Percentiles rank a stretch among this genome's conserved stretches.
phyloP scores from a whole-genome alignment of 1,140 invertebrate species.

The Phocides pigmalion region DNA sequence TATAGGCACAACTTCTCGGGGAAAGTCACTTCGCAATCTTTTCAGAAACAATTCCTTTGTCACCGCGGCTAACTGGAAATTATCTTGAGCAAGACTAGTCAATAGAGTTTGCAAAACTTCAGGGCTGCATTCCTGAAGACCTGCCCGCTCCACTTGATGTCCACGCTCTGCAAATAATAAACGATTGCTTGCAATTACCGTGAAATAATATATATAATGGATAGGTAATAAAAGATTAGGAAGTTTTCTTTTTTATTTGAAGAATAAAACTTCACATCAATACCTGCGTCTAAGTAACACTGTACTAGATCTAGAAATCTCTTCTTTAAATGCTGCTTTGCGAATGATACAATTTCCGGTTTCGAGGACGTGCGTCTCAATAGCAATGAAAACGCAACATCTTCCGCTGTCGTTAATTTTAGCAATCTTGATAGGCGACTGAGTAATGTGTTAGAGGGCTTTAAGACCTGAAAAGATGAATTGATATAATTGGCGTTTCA shows the following conservation, averaged over 20 bases:
- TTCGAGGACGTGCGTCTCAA: slow-evolving; percentile 91
- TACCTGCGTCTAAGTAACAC: slow-evolving; percentile 90
- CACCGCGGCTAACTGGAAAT: slow-evolving; percentile 87
- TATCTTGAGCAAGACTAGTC: slow-evolving; percentile 83
- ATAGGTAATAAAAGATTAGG: too few relatives aligned
- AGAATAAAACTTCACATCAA: too few relatives aligned
- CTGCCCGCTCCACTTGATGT: slow-evolving; percentile 88
- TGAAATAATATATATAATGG: too few relatives aligned
- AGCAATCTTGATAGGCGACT: slow-evolving; percentile 92
- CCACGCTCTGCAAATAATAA: slow-evolving; percentile 83
- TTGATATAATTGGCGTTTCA: slow-evolving; percentile 2
- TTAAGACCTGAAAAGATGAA: slow-evolving; percentile 86
- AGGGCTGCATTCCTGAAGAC: slow-evolving; percentile 93
- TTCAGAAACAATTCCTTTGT: slow-evolving; percentile 92
- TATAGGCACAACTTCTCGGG: slow-evolving; percentile 93
- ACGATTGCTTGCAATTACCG: neutral
- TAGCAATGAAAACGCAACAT: slow-evolving; percentile 94
- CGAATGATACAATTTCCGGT: slow-evolving; percentile 88
- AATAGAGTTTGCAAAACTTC: slow-evolving; percentile 94
- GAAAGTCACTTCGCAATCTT: slow-evolving; percentile 93
- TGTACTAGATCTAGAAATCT: slow-evolving; percentile 93
- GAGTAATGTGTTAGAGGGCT: slow-evolving; percentile 90
- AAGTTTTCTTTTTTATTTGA: too few relatives aligned
- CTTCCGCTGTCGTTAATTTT: slow-evolving; percentile 93
- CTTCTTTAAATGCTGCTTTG: slow-evolving; percentile 91